Evolutionary conservation across 2,113 vertebrate genomes (phyloP).

Genomic region (Halichoerus grypus): DNA sequence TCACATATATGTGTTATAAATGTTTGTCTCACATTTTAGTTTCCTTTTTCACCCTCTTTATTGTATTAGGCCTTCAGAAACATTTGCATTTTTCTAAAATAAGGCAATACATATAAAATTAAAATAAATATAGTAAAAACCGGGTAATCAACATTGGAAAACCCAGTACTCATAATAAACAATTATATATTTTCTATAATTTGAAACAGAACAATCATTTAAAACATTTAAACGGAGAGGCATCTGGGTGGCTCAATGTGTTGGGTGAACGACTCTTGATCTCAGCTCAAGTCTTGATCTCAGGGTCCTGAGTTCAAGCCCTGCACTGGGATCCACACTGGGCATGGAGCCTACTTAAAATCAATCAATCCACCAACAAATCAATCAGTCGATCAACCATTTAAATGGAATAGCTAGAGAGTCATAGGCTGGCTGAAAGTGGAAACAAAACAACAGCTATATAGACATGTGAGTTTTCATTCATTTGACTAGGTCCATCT

Average conservation of each 20-base stretch:
- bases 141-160: not conserved
- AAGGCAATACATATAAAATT: not conserved
- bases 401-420: not conserved
- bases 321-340: not conserved
- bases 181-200: not conserved
- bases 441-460: not conserved
- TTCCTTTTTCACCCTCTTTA: not conserved
- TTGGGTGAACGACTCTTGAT: not conserved
- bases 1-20: not conserved
- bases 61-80: not conserved
- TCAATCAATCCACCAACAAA: not conserved
- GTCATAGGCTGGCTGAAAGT: not conserved
- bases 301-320: not conserved
- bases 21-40: not conserved
- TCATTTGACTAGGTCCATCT: not conserved
- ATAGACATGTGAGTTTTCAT: not conserved
- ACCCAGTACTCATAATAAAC: not conserved
- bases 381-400: not conserved
- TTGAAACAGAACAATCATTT: not conserved
- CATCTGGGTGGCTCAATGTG: not conserved
- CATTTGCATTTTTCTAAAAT: not conserved
- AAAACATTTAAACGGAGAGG: not conserved
- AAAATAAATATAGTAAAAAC: not conserved
- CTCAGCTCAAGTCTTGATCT: not conserved
- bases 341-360: not conserved